phyloP scores from a whole-genome alignment of 2,888 invertebrate genomes.

The Cerceris rybyensis region DNA sequence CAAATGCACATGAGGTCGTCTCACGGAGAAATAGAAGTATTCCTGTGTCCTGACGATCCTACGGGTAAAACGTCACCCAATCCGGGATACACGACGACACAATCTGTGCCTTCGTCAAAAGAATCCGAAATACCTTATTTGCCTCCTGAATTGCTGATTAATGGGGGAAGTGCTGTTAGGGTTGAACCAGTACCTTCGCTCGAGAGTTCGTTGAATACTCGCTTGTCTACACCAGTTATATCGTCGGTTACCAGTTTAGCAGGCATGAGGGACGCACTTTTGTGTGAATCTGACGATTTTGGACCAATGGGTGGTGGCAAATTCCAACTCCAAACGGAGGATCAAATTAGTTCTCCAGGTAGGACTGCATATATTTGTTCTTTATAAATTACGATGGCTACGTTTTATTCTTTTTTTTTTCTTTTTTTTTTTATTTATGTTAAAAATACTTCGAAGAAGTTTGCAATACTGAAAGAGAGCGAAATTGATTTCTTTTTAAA shows the following conservation, averaged over 20 bases:
- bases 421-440: background rate
- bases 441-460: background rate
- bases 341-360: slow-evolving; percentile 84
- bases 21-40: slow-evolving; percentile 96
- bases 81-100: slow-evolving; percentile 68
- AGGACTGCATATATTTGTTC: slow-evolving; percentile 52
- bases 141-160: slow-evolving; percentile 74
- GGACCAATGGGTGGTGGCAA: slow-evolving; percentile 88
- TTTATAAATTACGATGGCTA: slow-evolving; percentile 21
- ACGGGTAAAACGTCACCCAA: slow-evolving; percentile 69
- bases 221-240: slow-evolving; percentile 45
- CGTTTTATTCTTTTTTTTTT: background rate
- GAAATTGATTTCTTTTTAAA: background rate
- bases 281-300: slow-evolving; percentile 90
- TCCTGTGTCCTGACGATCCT: slow-evolving; percentile 91
- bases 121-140: slow-evolving; percentile 66
- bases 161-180: slow-evolving; percentile 62
- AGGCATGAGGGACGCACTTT: slow-evolving; percentile 87
- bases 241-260: slow-evolving; percentile 62
- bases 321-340: slow-evolving; percentile 89
- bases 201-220: slow-evolving; percentile 62
- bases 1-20: slow-evolving; percentile 95
- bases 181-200: slow-evolving; percentile 70
- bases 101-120: slow-evolving; percentile 68
- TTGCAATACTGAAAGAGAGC: background rate